Evolutionary conservation across 2,113 vertebrate species (phyloP), one percentile per base, ranked within the genome.

Genomic region (Connochaetes taurinus): DNA sequence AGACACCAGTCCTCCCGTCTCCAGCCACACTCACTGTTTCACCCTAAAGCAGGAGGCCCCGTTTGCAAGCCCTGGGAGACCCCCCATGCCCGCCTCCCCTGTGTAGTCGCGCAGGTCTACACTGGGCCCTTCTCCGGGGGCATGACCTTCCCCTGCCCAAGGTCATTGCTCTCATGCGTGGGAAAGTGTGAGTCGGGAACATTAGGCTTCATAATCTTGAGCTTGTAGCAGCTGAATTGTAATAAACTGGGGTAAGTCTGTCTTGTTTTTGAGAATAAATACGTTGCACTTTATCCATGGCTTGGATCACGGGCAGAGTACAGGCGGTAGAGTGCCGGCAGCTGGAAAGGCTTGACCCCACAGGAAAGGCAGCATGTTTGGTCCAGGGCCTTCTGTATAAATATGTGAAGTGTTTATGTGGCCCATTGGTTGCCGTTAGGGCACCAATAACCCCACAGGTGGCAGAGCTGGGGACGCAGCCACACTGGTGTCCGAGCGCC

Each of bases 231-330:
- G 16, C 78, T 60, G 57, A 78, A 80, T 1, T n/a, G 43, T 19
- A 97, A 94, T 45, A 96, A 97, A 83, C 82, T 96, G 52, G 29
- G 89, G 78, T 87, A 29, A 40, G 78, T 97, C 96, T 96, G 96
- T 95, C 97, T 98, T 93, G 91, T 23, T 94, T 98, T 97, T 92
- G 53, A 95, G 97, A 98, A 96, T 96, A 98, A 98, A 97, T 92
- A 53, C 6, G 0, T 27, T 57, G 83, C 74, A 74, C 71, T 98
- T 97, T 96, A 86, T 58, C 78, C 97, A 92, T 92, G 97, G 93
- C n/a, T 98, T 96, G 86, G 81, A 98, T 96, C 97, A 96, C 25
- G 33, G 78, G 36, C 82, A 80, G 96, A 97, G 85, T 87, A 93
- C 84, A 96, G 50, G 62, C 45, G 47, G 47, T 25, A n/a, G 47